Percentiles rank a stretch among this genome's conserved stretches.
phyloP scores from a whole-genome alignment of 2,797 vertebrate genomes.

The Hemibagrus guttatus region DNA sequence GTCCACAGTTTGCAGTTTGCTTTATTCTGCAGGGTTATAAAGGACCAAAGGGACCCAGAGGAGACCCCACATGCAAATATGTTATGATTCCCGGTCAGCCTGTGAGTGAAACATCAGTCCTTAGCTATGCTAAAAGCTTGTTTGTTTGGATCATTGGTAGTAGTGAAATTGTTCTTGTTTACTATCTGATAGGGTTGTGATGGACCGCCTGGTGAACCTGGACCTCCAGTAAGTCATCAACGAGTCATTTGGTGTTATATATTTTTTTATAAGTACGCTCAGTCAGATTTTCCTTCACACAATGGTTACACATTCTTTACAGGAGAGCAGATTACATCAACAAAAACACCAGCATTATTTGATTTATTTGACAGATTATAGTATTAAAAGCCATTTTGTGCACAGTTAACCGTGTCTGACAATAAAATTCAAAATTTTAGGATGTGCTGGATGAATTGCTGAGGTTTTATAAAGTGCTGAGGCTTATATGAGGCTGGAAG shows the following conservation, averaged over 20 bases:
- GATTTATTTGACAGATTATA: too few species aligned
- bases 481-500: background rate
- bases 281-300: background rate
- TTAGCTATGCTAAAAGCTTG: background rate
- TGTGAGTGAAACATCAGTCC: slow-evolving; percentile 59
- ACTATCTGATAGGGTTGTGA: slow-evolving; percentile 29
- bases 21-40: slow-evolving; percentile 58
- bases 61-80: slow-evolving; percentile 52
- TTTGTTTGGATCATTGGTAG: background rate
- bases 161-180: background rate
- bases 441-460: background rate
- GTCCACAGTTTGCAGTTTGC: background rate
- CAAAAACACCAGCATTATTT: background rate
- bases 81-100: slow-evolving; percentile 57
- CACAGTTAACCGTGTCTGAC: background rate
- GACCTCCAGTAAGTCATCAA: slow-evolving; percentile 13
- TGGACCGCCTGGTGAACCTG: slow-evolving; percentile 35
- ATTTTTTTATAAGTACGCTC: background rate
- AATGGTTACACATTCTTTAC: background rate
- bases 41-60: slow-evolving; percentile 69
- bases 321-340: too few species aligned
- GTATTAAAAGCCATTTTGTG: background rate
- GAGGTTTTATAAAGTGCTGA: background rate
- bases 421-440: background rate
- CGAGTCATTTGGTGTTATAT: background rate